Conservation (phyloP, 2,888 invertebrate genomes). For the Napeogenes inachia region DNA sequence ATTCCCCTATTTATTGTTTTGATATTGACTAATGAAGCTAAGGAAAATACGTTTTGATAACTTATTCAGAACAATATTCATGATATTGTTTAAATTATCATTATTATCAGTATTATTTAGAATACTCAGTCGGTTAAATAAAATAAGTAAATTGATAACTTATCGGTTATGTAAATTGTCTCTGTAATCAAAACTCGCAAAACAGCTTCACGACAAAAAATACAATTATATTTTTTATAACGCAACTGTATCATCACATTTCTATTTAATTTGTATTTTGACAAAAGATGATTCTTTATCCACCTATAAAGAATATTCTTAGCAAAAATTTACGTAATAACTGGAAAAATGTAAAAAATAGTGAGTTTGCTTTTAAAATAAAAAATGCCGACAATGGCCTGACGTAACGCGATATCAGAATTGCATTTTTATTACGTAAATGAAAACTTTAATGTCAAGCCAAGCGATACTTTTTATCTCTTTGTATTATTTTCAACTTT, state of each 20-base stretch:
- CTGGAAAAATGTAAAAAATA: neutral
- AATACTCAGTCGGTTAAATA: neutral
- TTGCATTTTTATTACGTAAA: conserved; percentile 24
- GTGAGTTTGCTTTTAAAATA: neutral
- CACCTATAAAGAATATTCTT: too few species aligned
- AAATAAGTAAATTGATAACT: neutral
- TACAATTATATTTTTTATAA: neutral
- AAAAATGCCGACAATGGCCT: conserved; percentile 10
- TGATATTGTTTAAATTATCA: neutral
- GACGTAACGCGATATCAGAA: conserved; percentile 16
- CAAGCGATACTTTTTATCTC: conserved; percentile 20
- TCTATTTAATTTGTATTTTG: too few species aligned
- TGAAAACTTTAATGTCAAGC: conserved; percentile 23
- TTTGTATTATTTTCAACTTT: conserved; percentile 9
- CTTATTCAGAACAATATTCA: neutral
- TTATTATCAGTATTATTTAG: neutral
- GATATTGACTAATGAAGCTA: too few species aligned
- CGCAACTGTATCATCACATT: too few species aligned
- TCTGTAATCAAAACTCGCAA: neutral
- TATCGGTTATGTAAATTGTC: conserved; percentile 7
- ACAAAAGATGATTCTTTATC: too few species aligned
- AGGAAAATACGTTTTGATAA: too few species aligned
- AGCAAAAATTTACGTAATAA: too few species aligned
- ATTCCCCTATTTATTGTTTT: too few species aligned
- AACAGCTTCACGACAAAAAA: neutral